A percentile compares a stretch with the other conserved stretches of the same genome.
These are phyloP conservation scores for Villa cingulata DNA, from an alignment of 2,888 invertebrate genomes.

Conservation along the genomic window DNA sequence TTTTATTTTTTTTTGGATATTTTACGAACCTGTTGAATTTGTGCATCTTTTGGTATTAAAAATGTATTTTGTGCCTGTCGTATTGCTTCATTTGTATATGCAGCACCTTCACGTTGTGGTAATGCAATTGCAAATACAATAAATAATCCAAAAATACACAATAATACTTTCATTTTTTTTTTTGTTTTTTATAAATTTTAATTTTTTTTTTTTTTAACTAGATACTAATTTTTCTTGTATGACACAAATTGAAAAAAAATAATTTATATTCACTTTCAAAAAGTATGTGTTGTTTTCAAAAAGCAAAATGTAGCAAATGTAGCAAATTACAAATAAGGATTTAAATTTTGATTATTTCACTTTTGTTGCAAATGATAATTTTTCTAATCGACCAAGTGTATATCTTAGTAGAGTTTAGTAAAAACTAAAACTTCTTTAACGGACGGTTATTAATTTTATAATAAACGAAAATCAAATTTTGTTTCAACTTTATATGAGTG, in stretches of 20 bases:
- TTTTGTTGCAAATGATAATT: no score
- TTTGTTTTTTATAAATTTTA: no score
- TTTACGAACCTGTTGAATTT: constrained; percentile 59
- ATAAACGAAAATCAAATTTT: not conserved
- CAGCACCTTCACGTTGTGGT: constrained; percentile 66
- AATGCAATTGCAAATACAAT: constrained; percentile 42
- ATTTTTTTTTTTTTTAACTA: no score
- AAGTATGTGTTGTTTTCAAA: no score
- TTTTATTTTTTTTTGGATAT: not conserved
- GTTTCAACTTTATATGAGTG: not conserved
- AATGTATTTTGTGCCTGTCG: constrained; percentile 74
- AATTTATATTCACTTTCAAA: no score
- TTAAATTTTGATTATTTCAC: no score
- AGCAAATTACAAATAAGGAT: no score
- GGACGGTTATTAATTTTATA: not conserved
- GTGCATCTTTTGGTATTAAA: constrained; percentile 72
- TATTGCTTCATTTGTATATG: constrained; percentile 75
- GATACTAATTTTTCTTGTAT: no score
- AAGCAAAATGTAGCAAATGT: no score
- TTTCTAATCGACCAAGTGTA: no score
- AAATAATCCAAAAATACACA: constrained; percentile 34
- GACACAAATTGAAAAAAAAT: no score
- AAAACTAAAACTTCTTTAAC: not conserved
- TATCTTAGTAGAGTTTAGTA: no score
- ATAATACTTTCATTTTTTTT: constrained; percentile 16